These are phyloP conservation scores for Ciconia maguari DNA, from an alignment of 2,113 vertebrate species.

Conservation along the genomic window DNA sequence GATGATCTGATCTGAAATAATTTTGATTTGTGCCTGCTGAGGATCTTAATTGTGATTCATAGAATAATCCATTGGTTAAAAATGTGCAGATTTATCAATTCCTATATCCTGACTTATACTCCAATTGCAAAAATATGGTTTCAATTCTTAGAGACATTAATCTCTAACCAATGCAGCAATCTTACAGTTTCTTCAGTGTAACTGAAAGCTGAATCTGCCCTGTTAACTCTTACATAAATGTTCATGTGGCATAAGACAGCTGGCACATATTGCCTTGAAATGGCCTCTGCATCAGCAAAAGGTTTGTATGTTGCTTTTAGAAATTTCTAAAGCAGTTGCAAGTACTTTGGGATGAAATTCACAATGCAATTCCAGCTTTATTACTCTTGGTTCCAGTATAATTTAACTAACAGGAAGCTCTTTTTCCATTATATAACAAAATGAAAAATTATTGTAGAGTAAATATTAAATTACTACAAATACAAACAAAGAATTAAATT, in stretches of 20 bases:
- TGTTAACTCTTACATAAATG: background rate
- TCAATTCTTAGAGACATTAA: background rate
- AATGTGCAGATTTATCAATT: background rate
- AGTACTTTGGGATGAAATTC: background rate
- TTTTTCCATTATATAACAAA: background rate
- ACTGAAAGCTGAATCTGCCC: background rate
- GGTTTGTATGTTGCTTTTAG: background rate
- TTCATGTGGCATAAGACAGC: background rate
- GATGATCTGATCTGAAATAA: background rate
- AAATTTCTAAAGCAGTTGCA: background rate
- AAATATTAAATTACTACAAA: background rate
- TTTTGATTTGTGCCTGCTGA: background rate
- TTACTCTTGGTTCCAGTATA: background rate
- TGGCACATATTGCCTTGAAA: background rate
- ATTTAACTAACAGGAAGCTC: background rate
- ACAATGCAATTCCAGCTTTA: background rate
- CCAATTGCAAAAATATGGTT: background rate
- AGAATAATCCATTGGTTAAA: background rate
- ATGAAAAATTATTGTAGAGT: background rate
- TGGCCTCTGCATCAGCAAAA: background rate
- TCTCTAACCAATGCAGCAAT: background rate
- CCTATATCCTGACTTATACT: background rate
- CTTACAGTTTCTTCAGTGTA: background rate
- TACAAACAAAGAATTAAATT: background rate
- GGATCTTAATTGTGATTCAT: background rate